phyloP scores from a whole-genome alignment of 2,113 vertebrate genomes.

The Cheirogaleus medius region DNA sequence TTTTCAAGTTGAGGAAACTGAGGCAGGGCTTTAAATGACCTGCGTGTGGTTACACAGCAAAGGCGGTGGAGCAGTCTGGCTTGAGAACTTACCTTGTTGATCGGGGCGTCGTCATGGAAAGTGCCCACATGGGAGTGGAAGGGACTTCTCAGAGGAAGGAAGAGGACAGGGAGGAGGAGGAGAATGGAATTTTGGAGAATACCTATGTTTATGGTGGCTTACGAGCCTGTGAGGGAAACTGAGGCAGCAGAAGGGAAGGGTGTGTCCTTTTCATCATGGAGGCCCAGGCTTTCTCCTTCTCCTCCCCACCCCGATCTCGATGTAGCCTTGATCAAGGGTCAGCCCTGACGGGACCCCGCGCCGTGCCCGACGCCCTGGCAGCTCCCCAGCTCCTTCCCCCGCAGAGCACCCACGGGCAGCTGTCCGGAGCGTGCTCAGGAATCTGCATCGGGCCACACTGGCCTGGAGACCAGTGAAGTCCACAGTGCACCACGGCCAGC shows the following conservation, averaged over 20 bases:
- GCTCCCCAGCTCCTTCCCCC: accelerated
- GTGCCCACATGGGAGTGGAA: background rate
- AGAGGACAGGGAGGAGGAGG: background rate
- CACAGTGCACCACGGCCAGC: accelerated
- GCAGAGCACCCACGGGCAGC: accelerated
- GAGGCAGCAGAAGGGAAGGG: background rate
- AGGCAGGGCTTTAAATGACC: background rate
- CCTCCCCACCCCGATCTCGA: accelerated
- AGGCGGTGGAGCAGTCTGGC: accelerated
- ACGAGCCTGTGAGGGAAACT: background rate
- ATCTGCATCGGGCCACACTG: accelerated
- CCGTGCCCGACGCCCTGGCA: accelerated
- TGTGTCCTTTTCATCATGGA: accelerated
- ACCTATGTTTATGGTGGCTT: accelerated
- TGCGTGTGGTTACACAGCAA: no score
- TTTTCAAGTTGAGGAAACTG: background rate
- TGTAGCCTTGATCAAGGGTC: accelerated
- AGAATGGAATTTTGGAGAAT: background rate
- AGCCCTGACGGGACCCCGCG: accelerated
- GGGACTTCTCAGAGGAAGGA: background rate
- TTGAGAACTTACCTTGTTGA: accelerated
- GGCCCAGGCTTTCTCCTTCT: accelerated
- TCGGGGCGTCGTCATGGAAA: accelerated
- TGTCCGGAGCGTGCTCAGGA: accelerated
- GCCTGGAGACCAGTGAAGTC: background rate